Percentiles rank a stretch among this genome's conserved stretches.
Conservation (phyloP, 2,797 vertebrate genomes). For the Chanos chanos region DNA sequence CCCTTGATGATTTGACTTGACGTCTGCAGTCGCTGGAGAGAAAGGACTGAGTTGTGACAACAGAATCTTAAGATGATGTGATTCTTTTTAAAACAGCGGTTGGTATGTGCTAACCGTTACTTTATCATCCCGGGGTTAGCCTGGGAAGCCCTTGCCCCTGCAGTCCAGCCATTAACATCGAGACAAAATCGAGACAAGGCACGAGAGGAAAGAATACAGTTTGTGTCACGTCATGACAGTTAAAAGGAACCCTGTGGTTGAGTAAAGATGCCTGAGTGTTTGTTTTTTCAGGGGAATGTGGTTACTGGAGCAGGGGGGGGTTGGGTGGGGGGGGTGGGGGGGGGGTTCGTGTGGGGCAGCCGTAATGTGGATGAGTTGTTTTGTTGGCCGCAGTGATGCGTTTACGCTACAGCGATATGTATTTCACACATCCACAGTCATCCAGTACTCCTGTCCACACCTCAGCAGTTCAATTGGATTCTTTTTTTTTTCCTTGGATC, state of each 20-base stretch:
- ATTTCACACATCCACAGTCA: no score
- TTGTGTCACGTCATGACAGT: conserved; percentile 15
- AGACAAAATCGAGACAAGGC: conserved; percentile 6
- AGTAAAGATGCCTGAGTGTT: conserved; percentile 21
- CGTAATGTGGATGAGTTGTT: no score
- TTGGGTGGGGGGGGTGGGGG: no score
- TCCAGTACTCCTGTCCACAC: no score
- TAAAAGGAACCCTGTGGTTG: conserved; percentile 28
- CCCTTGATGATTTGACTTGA: conserved; percentile 16
- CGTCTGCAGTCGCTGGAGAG: conserved; percentile 4
- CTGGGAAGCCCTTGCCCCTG: neutral
- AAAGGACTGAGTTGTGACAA: conserved; percentile 14
- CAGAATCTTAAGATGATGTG: conserved; percentile 11
- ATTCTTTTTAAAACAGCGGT: conserved; percentile 11
- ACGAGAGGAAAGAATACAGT: neutral
- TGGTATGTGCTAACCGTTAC: neutral
- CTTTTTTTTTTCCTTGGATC: no score
- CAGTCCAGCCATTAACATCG: conserved; percentile 4
- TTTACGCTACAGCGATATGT: no score
- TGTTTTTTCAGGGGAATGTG: no score
- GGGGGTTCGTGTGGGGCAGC: no score
- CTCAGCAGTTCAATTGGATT: no score
- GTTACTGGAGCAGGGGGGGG: no score
- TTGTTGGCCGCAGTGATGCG: no score
- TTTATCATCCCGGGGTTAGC: neutral